phyloP scores from a whole-genome alignment of 1,140 invertebrate species.

The Lepidurus couesii region DNA sequence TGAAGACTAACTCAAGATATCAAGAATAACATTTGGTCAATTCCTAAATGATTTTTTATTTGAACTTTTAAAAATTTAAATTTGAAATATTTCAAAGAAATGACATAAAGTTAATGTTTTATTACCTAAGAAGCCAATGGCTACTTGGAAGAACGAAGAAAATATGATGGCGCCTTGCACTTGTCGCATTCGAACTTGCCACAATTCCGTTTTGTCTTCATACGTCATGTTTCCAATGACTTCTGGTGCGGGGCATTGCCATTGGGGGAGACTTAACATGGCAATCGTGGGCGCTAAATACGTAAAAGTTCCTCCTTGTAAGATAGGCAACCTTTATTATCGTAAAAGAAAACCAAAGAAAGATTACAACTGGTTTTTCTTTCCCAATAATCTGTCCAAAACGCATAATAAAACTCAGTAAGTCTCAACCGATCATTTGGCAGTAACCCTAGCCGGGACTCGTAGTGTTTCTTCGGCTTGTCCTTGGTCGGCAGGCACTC shows the following conservation, averaged over 20 bases:
- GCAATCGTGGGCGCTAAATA: slow-evolving; percentile 79
- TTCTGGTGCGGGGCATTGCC: slow-evolving; percentile 63
- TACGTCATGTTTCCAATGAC: slow-evolving; percentile 52
- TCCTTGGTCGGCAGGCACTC: too few relatives aligned
- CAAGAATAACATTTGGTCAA: too few relatives aligned
- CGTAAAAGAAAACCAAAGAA: too few relatives aligned
- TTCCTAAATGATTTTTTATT: too few relatives aligned
- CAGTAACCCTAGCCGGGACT: too few relatives aligned
- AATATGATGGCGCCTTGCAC: slow-evolving; percentile 77
- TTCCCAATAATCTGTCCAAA: neutral
- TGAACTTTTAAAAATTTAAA: too few relatives aligned
- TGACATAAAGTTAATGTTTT: neutral
- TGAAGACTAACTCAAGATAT: too few relatives aligned
- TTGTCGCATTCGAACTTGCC: slow-evolving; percentile 73
- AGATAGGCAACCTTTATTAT: slow-evolving; percentile 54
- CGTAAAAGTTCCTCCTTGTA: slow-evolving; percentile 75
- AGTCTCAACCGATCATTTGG: too few relatives aligned
- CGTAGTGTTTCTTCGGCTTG: too few relatives aligned
- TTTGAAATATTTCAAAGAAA: neutral
- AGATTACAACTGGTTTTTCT: neutral
- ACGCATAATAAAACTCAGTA: too few relatives aligned
- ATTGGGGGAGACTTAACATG: slow-evolving; percentile 67
- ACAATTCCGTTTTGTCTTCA: slow-evolving; percentile 58
- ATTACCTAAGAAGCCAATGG: slow-evolving; percentile 60
- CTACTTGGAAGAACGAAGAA: slow-evolving; percentile 68